phyloP scores from a whole-genome alignment of 37 sponge, comb jelly and placozoan genomes.

The Cladorhizidae sp. region DNA sequence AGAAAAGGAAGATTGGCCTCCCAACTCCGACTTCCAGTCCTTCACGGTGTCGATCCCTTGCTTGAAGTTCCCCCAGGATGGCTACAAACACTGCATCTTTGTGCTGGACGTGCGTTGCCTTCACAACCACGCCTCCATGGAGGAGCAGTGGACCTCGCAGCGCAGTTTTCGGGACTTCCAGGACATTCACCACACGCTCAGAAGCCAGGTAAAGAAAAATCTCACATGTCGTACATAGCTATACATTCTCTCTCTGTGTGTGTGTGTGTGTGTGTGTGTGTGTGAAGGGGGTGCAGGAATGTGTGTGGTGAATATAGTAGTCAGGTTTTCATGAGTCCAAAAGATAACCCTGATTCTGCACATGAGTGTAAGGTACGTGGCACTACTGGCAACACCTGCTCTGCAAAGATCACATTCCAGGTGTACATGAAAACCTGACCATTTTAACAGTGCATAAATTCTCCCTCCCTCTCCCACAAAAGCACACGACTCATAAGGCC shows the following conservation, averaged over 20 bases:
- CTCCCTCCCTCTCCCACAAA: too few species aligned
- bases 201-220: conserved; percentile 17
- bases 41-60: conserved; percentile 9
- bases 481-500: too few species aligned
- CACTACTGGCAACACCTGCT: too few species aligned
- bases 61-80: conserved; percentile 15
- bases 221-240: not conserved
- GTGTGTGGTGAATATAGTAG: too few species aligned
- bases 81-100: conserved; percentile 41
- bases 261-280: too few species aligned
- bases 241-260: too few species aligned
- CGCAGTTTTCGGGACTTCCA: conserved; percentile 69
- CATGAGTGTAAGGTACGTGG: not conserved
- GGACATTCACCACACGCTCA: conserved; percentile 59
- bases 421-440: too few species aligned
- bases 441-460: too few species aligned
- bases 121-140: conserved; percentile 33
- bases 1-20: not conserved
- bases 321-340: too few species aligned
- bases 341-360: too few species aligned
- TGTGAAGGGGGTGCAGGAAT: too few species aligned
- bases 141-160: conserved; percentile 43
- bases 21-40: conserved; percentile 1
- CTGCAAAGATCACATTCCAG: too few species aligned
- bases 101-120: conserved; percentile 45